phyloP scores from a whole-genome alignment of 2,797 vertebrate genomes.

The Lepilemur ruficaudatus region DNA sequence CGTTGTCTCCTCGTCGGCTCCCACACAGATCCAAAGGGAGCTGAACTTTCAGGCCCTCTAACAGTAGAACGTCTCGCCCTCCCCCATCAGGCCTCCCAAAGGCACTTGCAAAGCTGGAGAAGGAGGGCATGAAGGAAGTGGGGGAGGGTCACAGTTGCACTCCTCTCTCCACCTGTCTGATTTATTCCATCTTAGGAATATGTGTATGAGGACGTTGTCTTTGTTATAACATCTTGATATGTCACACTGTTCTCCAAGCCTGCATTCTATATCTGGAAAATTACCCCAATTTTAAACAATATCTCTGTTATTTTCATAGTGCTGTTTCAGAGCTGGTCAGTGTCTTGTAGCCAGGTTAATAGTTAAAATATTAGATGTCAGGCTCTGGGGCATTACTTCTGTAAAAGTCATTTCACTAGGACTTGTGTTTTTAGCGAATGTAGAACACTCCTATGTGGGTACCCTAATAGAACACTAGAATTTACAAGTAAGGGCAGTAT shows the following conservation, averaged over 20 bases:
- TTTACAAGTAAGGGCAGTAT: background rate
- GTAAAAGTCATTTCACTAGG: background rate
- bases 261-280: background rate
- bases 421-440: background rate
- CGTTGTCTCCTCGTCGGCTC: background rate
- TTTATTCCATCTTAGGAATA: too few species aligned
- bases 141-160: rapidly evolving
- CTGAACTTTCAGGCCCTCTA: background rate
- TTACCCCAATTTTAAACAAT: background rate
- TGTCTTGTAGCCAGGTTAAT: background rate
- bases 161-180: background rate
- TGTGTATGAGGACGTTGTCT: background rate
- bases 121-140: background rate
- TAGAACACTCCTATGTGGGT: background rate
- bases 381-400: background rate
- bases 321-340: background rate
- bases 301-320: background rate
- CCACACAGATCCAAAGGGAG: background rate
- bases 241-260: background rate
- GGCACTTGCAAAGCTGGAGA: background rate
- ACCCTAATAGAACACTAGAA: background rate
- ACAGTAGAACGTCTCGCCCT: background rate
- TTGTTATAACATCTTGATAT: background rate
- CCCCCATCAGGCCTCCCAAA: background rate
- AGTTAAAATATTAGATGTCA: background rate